Conservation (phyloP, 2,888 invertebrate genomes). For the Chaetogeoica ovagalla region DNA sequence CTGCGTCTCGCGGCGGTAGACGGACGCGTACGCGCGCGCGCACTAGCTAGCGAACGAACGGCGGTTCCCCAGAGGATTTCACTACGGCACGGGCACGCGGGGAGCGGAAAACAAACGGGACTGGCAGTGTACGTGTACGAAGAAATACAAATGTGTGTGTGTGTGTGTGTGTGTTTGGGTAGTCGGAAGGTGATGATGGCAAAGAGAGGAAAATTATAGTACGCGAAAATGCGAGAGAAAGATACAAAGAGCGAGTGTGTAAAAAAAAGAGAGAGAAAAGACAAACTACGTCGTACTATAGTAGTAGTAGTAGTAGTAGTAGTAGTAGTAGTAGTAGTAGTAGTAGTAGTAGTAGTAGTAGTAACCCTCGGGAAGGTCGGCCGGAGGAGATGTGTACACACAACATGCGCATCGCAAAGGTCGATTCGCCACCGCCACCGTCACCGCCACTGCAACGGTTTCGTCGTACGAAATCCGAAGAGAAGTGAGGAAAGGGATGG, state of each 20-base stretch:
- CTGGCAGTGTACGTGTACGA: no score
- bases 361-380: constrained; percentile 2
- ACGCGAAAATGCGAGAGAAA: no score
- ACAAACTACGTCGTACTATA: background rate
- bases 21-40: background rate
- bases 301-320: background rate
- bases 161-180: no score
- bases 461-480: background rate
- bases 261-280: background rate
- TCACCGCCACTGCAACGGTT: background rate
- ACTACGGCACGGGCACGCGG: no score
- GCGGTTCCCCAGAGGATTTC: no score
- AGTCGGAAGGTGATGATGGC: no score
- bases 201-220: no score
- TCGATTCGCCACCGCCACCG: constrained; percentile 1
- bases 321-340: background rate
- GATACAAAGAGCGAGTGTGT: no score
- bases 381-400: background rate
- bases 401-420: constrained; percentile 38
- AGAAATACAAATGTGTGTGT: no score
- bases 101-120: no score
- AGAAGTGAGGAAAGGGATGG: background rate
- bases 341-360: constrained; percentile 11
- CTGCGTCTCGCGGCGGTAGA: no score
- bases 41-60: no score